These are phyloP conservation scores for Lytechinus pictus DNA, from an alignment of 35 echinoderm and acorn worm genomes.

Conservation along the genomic window DNA sequence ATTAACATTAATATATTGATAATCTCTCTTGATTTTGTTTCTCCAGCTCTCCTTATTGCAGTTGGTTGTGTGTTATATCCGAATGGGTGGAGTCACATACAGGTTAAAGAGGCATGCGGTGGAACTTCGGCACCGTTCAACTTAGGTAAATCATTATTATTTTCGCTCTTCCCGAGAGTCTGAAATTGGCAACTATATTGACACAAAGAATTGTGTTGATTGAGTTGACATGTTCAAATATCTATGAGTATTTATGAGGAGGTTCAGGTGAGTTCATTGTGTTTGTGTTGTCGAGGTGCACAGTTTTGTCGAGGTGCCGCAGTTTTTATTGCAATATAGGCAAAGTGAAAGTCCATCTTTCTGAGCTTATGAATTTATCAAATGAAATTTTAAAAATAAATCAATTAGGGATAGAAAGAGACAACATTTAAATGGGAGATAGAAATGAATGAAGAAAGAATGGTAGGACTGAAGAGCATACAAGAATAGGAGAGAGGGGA, in stretches of 20 bases:
- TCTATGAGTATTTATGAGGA: neutral
- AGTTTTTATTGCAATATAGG: neutral
- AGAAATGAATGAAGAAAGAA: neutral
- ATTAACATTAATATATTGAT: neutral
- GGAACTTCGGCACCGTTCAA: conserved; percentile 17
- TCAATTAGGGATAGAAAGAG: neutral
- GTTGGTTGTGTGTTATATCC: conserved; percentile 42
- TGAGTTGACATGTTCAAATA: neutral
- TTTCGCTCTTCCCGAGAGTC: neutral
- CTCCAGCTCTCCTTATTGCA: conserved; percentile 28
- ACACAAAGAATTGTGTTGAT: neutral
- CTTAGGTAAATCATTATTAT: neutral
- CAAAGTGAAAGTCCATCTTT: neutral
- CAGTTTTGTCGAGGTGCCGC: neutral
- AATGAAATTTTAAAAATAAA: neutral
- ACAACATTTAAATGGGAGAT: neutral
- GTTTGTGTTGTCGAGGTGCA: neutral
- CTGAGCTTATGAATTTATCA: neutral
- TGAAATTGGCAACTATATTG: neutral
- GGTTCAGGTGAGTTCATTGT: neutral
- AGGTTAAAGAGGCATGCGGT: conserved; percentile 22
- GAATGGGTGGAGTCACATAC: neutral
- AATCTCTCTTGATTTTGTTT: neutral
- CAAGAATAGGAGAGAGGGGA: neutral
- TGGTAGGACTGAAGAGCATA: neutral